Percentiles rank a stretch among this genome's conserved stretches.
Conservation (phyloP, 2,888 invertebrate genomes). For the Chymomyza caudatula region DNA sequence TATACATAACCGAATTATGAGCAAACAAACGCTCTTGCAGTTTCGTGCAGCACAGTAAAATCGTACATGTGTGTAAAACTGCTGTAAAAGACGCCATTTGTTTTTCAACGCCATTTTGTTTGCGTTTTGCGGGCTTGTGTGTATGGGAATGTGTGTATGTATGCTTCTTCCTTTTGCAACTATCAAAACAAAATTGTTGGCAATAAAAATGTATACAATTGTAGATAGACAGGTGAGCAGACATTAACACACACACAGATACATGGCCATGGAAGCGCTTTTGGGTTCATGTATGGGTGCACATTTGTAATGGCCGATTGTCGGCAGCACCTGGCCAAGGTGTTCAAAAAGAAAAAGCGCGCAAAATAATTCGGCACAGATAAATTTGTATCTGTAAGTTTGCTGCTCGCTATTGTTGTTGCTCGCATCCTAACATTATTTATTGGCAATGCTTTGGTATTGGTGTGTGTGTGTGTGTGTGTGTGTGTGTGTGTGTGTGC, state of each 20-base stretch:
- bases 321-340: constrained; percentile 34
- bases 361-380: no score
- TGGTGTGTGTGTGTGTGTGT: background rate
- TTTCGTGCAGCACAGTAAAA: constrained; percentile 9
- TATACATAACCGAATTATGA: constrained; percentile 62
- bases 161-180: constrained; percentile 31
- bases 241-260: background rate
- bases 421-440: constrained; percentile 50
- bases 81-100: constrained; percentile 65
- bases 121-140: constrained; percentile 46
- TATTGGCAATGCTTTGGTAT: constrained; percentile 58
- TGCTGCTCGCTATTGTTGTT: background rate
- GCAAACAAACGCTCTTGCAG: constrained; percentile 36
- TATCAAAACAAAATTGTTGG: constrained; percentile 67
- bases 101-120: constrained; percentile 70
- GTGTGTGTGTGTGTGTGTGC: constrained; percentile 14
- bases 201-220: constrained; percentile 68
- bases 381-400: constrained; percentile 32
- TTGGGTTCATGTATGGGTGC: no score
- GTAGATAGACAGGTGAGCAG: constrained; percentile 50
- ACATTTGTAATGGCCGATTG: no score
- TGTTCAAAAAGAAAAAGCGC: background rate
- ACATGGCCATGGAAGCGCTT: no score
- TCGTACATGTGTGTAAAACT: background rate
- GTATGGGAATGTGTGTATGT: no score